phyloP scores from a whole-genome alignment of 2,113 vertebrate genomes.

The Synodontis membranacea region DNA sequence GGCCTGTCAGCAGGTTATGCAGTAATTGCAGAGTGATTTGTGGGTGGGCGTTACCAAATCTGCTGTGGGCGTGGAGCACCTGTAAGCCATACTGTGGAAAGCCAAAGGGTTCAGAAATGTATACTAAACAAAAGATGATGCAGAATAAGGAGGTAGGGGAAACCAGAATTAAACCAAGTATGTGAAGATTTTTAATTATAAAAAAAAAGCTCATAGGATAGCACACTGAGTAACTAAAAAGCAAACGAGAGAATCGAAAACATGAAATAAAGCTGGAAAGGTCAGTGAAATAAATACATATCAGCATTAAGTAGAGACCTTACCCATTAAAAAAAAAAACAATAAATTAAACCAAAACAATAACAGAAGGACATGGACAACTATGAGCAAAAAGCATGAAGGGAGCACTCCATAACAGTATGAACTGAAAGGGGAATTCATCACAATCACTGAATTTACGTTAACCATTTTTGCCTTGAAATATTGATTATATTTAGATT shows the following conservation, averaged over 20 bases:
- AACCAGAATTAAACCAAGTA: too few species aligned
- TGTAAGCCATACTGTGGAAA: conserved; percentile 51
- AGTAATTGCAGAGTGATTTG: conserved; percentile 14
- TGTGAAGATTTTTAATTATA: too few species aligned
- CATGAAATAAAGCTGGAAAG: background rate
- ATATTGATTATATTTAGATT: too few species aligned
- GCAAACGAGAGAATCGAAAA: background rate
- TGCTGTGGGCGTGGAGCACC: conserved; percentile 58
- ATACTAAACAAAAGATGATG: background rate
- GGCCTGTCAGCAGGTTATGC: background rate
- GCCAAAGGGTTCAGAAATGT: background rate
- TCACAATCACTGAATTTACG: too few species aligned
- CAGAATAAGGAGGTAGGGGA: too few species aligned
- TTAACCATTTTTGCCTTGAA: too few species aligned
- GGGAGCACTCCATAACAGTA: too few species aligned
- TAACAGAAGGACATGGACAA: too few species aligned
- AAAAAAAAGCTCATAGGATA: background rate
- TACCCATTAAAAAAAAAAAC: too few species aligned
- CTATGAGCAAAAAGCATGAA: too few species aligned
- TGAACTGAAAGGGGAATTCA: too few species aligned
- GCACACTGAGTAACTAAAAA: background rate
- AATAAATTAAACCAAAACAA: too few species aligned
- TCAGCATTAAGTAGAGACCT: background rate
- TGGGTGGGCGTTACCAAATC: conserved; percentile 62
- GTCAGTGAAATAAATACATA: background rate